Percentiles rank a stretch among this genome's conserved stretches.
Evolutionary conservation across 2,797 vertebrate genomes (phyloP).

Genomic region (Anas bernieri): DNA sequence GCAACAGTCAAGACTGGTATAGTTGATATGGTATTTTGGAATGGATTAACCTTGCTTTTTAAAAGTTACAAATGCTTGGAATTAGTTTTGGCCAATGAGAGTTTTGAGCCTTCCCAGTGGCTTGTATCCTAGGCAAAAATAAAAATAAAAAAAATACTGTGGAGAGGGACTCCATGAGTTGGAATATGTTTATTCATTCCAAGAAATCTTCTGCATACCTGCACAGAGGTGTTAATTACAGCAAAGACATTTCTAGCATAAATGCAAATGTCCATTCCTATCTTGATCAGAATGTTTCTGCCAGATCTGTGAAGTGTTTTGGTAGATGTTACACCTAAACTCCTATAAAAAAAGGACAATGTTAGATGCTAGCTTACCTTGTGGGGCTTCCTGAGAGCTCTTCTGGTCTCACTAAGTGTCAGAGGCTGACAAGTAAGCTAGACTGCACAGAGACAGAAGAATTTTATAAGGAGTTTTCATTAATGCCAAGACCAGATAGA

Average conservation of each 20-base stretch:
- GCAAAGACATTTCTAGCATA: background rate
- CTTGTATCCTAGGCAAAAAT: background rate
- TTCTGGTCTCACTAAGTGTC: background rate
- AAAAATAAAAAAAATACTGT: no score
- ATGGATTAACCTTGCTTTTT: background rate
- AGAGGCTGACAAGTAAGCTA: background rate
- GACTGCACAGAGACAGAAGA: background rate
- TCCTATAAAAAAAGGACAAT: background rate
- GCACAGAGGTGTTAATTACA: background rate
- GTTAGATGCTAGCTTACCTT: background rate
- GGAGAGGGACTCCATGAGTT: background rate
- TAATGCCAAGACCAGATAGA: background rate
- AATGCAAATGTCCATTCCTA: background rate
- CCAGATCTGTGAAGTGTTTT: background rate
- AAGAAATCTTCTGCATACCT: background rate
- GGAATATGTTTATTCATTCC: background rate
- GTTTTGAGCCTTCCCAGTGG: background rate
- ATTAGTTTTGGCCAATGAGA: background rate
- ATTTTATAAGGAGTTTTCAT: background rate
- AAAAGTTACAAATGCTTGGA: background rate
- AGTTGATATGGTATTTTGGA: fast-evolving
- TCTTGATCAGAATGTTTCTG: background rate
- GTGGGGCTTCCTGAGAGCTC: background rate
- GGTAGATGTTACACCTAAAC: background rate
- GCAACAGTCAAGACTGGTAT: background rate